These are phyloP conservation scores for Chymomyza amoena DNA, from an alignment of 2,888 invertebrate genomes.

Conservation along the genomic window DNA sequence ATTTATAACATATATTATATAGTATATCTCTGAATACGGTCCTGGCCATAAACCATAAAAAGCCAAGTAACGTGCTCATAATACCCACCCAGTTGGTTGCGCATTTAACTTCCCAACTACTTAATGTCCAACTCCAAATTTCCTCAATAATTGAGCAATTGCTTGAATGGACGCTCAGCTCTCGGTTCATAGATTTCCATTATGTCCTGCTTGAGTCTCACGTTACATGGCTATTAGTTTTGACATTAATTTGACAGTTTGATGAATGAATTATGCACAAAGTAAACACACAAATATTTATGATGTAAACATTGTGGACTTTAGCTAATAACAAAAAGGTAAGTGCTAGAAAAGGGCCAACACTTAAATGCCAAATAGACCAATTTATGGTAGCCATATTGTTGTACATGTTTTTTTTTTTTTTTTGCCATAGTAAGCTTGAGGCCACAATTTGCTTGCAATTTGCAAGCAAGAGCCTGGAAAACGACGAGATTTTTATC, in stretches of 20 bases:
- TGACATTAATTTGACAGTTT: conserved; percentile 53
- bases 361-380: conserved; percentile 46
- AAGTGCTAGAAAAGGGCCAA: conserved; percentile 19
- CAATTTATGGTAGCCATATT: not conserved
- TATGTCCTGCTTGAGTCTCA: not conserved
- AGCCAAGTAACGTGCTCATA: too few relatives aligned
- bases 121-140: not conserved
- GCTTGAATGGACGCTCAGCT: not conserved
- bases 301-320: conserved; percentile 13
- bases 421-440: conserved; percentile 19
- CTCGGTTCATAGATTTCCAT: conserved; percentile 5
- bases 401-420: too few relatives aligned
- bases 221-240: conserved; percentile 32
- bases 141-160: not conserved
- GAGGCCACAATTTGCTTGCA: conserved; percentile 65
- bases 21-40: too few relatives aligned
- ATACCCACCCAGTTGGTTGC: too few relatives aligned
- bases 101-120: too few relatives aligned
- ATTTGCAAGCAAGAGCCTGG: conserved; percentile 63
- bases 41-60: too few relatives aligned
- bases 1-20: too few relatives aligned
- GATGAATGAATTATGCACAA: conserved; percentile 41
- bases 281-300: conserved; percentile 24
- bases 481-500: conserved; percentile 61
- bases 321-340: not conserved